Conservation (phyloP, 1,140 invertebrate species). For the Caenorhabditis brenneri region DNA sequence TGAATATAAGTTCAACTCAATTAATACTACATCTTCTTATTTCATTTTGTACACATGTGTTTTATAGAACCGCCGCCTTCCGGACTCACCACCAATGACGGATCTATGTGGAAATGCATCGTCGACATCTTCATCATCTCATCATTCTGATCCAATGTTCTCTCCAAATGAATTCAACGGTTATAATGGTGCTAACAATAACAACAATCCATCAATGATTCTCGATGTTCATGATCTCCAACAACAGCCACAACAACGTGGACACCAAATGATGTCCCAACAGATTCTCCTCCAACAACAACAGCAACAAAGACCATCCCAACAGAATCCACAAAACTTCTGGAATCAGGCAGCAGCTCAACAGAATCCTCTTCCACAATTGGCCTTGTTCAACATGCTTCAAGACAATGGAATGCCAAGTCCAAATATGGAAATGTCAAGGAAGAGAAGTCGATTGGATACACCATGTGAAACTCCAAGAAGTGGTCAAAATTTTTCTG, state of each 20-base stretch:
- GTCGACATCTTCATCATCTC: constrained; percentile 56
- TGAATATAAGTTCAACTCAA: too few species aligned
- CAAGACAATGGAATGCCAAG: constrained; percentile 33
- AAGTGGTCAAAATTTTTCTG: neutral
- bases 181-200: neutral
- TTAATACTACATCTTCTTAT: too few species aligned
- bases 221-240: neutral
- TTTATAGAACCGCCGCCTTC: neutral
- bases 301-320: neutral
- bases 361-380: neutral
- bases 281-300: neutral
- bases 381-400: neutral
- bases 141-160: constrained; percentile 33
- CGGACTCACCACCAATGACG: constrained; percentile 62
- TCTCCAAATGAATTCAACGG: constrained; percentile 19
- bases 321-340: neutral
- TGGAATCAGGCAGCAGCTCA: neutral
- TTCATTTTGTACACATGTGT: too few species aligned
- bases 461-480: constrained; percentile 9
- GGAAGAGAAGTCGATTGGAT: constrained; percentile 5
- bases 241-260: constrained; percentile 13
- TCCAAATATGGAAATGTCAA: constrained; percentile 42
- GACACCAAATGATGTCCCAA: neutral
- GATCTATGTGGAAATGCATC: constrained; percentile 62
- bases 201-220: constrained; percentile 23